A percentile compares a stretch with the other conserved stretches of the same genome.
Evolutionary conservation across 2,888 invertebrate species (phyloP).

Genomic region (Aromia moschata): DNA sequence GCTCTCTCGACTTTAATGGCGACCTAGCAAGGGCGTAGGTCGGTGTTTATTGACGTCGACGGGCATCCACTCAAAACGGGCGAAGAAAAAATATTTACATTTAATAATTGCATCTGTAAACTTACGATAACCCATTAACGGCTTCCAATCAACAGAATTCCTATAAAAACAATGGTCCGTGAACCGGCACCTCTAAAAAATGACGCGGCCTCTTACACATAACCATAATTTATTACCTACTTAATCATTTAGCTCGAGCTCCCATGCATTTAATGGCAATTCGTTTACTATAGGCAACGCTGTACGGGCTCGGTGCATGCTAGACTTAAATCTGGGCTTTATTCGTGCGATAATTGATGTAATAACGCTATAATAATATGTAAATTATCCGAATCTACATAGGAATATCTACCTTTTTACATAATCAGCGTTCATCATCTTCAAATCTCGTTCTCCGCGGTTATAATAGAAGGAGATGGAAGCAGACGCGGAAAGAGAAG

Average conservation of each 20-base stretch:
- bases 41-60: slow-evolving; percentile 15
- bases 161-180: slow-evolving; percentile 2
- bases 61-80: neutral
- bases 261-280: too few relatives aligned
- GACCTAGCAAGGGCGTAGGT: slow-evolving; percentile 42
- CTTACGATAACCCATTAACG: too few relatives aligned
- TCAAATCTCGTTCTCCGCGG: slow-evolving; percentile 5
- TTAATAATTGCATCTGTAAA: too few relatives aligned
- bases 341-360: slow-evolving; percentile 35
- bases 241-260: too few relatives aligned
- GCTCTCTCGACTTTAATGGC: slow-evolving; percentile 34
- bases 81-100: slow-evolving; percentile 6
- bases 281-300: too few relatives aligned
- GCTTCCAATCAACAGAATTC: too few relatives aligned
- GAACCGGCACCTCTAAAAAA: too few relatives aligned
- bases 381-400: slow-evolving; percentile 40
- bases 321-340: neutral
- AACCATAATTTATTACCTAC: too few relatives aligned
- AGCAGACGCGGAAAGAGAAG: neutral
- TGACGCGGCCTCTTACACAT: too few relatives aligned
- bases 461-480: neutral
- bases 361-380: slow-evolving; percentile 45
- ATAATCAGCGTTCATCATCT: slow-evolving; percentile 33
- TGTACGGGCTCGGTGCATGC: neutral
- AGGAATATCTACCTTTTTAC: slow-evolving; percentile 30